phyloP scores from a whole-genome alignment of 2,113 vertebrate species.

The Phalacrocorax brasilianus region DNA sequence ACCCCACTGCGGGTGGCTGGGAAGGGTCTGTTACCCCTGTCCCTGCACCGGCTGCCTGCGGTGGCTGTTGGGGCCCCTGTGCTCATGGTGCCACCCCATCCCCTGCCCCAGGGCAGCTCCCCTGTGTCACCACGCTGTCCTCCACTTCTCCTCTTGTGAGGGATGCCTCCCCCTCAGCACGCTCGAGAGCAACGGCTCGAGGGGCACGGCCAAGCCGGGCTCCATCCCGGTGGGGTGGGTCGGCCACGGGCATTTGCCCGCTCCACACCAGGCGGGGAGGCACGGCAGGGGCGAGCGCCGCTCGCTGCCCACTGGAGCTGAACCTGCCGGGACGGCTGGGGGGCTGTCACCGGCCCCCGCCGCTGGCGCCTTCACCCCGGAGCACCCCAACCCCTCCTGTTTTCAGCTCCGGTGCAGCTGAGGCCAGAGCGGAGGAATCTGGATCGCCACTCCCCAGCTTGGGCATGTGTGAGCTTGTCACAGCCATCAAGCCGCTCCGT shows the following conservation, averaged over 20 bases:
- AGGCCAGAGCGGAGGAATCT: background rate
- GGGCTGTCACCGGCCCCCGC: accelerated
- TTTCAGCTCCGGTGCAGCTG: background rate
- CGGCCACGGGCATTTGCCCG: accelerated
- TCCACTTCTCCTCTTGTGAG: too few relatives aligned
- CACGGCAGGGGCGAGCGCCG: accelerated
- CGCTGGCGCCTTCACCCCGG: accelerated
- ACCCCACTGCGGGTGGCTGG: accelerated
- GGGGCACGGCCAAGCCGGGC: background rate
- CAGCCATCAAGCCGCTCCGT: accelerated
- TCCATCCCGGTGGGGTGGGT: too few relatives aligned
- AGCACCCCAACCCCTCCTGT: too few relatives aligned
- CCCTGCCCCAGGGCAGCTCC: background rate
- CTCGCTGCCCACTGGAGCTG: accelerated
- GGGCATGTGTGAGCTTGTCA: accelerated
- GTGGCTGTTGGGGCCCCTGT: background rate
- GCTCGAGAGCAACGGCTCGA: accelerated
- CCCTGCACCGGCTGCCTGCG: background rate
- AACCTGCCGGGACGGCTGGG: too few relatives aligned
- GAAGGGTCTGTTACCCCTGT: accelerated
- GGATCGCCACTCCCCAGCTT: accelerated
- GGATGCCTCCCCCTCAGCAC: accelerated
- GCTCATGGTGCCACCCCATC: accelerated
- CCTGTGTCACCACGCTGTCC: background rate
- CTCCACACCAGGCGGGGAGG: background rate